Evolutionary conservation across 2,888 invertebrate genomes (phyloP).

Genomic region (Polydrusus cervinus): DNA sequence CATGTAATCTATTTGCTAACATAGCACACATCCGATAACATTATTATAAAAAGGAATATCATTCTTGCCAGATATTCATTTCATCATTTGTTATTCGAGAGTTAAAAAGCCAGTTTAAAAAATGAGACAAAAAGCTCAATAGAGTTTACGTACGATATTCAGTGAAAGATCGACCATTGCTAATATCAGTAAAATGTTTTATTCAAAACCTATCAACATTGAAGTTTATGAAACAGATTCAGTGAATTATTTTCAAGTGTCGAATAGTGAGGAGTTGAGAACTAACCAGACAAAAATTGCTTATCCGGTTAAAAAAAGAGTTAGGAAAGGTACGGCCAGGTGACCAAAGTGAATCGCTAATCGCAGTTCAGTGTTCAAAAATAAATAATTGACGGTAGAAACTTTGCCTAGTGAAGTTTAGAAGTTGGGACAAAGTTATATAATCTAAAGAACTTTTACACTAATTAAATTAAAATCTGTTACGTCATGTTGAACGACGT

Average conservation of each 20-base stretch:
- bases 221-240: background rate
- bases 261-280: background rate
- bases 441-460: background rate
- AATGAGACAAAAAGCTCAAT: background rate
- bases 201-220: background rate
- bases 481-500: background rate
- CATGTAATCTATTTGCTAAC: too few relatives aligned
- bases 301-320: background rate
- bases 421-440: background rate
- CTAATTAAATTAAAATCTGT: background rate
- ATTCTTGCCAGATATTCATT: background rate
- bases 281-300: background rate
- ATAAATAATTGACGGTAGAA: too few relatives aligned
- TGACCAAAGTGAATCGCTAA: background rate
- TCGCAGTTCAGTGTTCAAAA: too few relatives aligned
- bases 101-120: background rate
- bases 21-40: background rate
- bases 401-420: background rate
- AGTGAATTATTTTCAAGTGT: background rate
- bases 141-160: background rate
- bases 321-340: background rate
- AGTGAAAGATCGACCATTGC: background rate
- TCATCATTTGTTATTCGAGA: background rate
- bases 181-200: background rate
- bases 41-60: background rate